Evolutionary conservation across 2,797 vertebrate genomes (phyloP).

Genomic region (Pangasius mekongensis): DNA sequence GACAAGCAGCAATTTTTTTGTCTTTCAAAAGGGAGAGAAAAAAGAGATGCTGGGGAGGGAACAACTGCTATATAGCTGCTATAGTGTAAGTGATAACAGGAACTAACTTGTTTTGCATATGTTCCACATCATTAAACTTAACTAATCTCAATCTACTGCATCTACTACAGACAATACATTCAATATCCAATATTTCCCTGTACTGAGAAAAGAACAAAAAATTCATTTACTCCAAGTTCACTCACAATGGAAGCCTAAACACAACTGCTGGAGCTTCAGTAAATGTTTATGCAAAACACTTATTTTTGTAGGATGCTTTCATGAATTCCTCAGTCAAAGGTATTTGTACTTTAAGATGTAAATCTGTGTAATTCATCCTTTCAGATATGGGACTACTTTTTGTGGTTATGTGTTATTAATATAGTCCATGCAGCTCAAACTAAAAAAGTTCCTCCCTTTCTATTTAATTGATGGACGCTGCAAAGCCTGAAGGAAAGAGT

Average conservation of each 20-base stretch:
- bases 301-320: not conserved
- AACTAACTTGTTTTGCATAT: not conserved
- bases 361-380: not conserved
- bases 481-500: not conserved
- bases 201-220: not conserved
- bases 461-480: not conserved
- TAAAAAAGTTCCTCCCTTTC: not conserved
- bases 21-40: too few relatives aligned
- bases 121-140: not conserved
- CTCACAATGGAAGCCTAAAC: not conserved
- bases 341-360: slow-evolving; percentile 1
- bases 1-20: not conserved
- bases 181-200: not conserved
- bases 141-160: not conserved
- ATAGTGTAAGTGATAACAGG: not conserved
- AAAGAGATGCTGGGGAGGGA: not conserved
- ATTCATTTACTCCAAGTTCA: not conserved
- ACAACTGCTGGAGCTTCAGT: not conserved
- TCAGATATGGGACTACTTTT: not conserved
- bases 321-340: not conserved
- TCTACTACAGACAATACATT: not conserved
- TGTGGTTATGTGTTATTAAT: not conserved
- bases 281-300: not conserved
- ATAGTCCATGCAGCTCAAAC: not conserved
- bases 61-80: not conserved